Base-by-base conservation (phyloP, 1,140 invertebrate genomes). In the Drosophila elegans region DNA sequence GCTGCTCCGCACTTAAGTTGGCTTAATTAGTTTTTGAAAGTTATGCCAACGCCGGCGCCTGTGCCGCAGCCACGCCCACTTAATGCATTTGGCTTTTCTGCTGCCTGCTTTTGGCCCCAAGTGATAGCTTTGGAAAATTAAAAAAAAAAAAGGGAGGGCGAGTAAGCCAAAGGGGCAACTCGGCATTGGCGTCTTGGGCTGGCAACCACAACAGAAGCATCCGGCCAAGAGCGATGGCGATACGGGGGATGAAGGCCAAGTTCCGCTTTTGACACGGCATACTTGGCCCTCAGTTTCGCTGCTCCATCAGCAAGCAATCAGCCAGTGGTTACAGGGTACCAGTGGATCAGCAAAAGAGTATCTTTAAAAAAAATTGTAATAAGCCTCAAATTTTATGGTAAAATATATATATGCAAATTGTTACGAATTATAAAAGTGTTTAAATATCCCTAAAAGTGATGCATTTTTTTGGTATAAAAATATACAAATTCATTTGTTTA, bases 21-120 rank as follows among this genome's bases (percentile, higher is more conserved):
- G 81, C 86, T 90, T 90, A 90, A 90, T 90, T 90, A 90, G 86
- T 90, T 90, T 90, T 83, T 80, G 76, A 89, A 88, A 88, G 84
- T 88, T 88, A 88, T 89, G 83, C 83, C 83, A 88, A 82, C 83
- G 74, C 75, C 79, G 71, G 44, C 36, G 56, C 54, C 46, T 52
- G 36, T 10, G 48, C 36, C 69, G 36, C 66, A 66, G 75, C 67
- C 83, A 88, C 83, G 83, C 83, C 83, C 80, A 69, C 73, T 89
- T 89, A 89, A 88, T 88, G 84, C 72, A 62, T 77, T 76, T 45
- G 60, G 60, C 55, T 45, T 64, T 74, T 46, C 56, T 60, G 59
- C 25, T 29, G 59, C 68, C 62, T 57, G 10, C 52, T 10, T 38
- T 45, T 59, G 48, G 64, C 66, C 73, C 60, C 53, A 63, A 75